Percentiles rank a stretch among this genome's conserved stretches.
These are phyloP conservation scores for Notodonta ziczac DNA, from an alignment of 2,888 invertebrate species.

Conservation along the genomic window DNA sequence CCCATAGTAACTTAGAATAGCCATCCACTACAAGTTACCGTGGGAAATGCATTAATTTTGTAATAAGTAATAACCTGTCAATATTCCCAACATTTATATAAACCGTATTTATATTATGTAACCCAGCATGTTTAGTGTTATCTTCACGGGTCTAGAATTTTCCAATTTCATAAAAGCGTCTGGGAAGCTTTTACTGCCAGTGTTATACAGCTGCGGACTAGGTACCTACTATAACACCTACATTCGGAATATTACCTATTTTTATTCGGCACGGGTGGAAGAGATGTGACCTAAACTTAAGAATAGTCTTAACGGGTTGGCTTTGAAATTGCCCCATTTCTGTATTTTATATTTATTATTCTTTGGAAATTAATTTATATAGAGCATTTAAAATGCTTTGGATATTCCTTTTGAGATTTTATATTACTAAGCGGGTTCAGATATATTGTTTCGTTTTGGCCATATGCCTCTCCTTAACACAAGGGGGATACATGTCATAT, in stretches of 20 bases:
- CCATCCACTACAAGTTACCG: too few species aligned
- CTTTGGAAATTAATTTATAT: too few species aligned
- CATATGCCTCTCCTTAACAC: too few species aligned
- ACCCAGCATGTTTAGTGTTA: conserved; percentile 22
- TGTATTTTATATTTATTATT: neutral
- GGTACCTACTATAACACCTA: neutral
- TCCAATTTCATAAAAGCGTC: conserved; percentile 41
- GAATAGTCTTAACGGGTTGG: neutral
- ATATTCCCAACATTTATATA: too few species aligned
- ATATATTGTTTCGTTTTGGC: too few species aligned
- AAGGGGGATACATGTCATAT: too few species aligned
- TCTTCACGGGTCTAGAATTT: conserved; percentile 29
- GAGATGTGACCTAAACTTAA: neutral
- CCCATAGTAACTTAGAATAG: too few species aligned
- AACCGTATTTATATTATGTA: conserved; percentile 20
- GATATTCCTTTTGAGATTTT: too few species aligned
- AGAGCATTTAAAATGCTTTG: too few species aligned
- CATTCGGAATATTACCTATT: neutral
- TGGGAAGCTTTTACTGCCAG: conserved; percentile 17
- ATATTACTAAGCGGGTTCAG: too few species aligned
- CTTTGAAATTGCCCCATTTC: neutral
- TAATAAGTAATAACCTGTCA: too few species aligned
- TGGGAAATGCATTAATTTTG: too few species aligned
- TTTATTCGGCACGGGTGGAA: neutral
- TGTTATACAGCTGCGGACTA: conserved; percentile 7